Evolutionary conservation across 2,113 vertebrate species (phyloP).

Genomic region (Ardeotis arabs): DNA sequence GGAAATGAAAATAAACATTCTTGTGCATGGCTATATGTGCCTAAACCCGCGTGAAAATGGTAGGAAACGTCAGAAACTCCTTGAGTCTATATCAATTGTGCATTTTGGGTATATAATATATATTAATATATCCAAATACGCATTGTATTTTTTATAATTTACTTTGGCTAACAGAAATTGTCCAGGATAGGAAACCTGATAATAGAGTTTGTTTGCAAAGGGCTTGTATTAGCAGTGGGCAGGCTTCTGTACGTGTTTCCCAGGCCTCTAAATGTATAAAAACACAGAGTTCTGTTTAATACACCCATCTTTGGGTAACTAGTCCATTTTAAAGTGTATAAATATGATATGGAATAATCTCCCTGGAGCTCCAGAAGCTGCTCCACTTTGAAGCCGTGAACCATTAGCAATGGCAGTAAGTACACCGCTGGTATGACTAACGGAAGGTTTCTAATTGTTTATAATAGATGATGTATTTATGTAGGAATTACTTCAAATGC

Average conservation of each 20-base stretch:
- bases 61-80: neutral
- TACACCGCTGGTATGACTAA: slow-evolving; percentile 46
- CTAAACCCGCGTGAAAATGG: neutral
- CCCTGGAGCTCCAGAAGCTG: slow-evolving; percentile 4
- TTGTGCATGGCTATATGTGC: neutral
- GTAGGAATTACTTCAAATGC: slow-evolving; percentile 18
- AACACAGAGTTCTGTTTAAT: neutral
- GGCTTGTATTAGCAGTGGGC: neutral
- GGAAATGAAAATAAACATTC: neutral
- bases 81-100: neutral
- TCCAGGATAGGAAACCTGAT: neutral
- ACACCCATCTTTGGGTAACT: neutral
- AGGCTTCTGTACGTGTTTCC: neutral
- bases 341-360: neutral
- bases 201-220: neutral
- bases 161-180: neutral
- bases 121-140: neutral
- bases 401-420: slow-evolving; percentile 25
- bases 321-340: neutral
- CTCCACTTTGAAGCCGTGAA: slow-evolving; percentile 39
- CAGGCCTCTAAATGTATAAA: neutral
- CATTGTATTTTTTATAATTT: neutral
- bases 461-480: slow-evolving; percentile 4
- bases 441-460: slow-evolving; percentile 39
- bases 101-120: neutral